Evolutionary conservation across 2,113 vertebrate genomes (phyloP), one percentile per base, ranked within the genome.

Genomic region (Nesoenas mayeri): DNA sequence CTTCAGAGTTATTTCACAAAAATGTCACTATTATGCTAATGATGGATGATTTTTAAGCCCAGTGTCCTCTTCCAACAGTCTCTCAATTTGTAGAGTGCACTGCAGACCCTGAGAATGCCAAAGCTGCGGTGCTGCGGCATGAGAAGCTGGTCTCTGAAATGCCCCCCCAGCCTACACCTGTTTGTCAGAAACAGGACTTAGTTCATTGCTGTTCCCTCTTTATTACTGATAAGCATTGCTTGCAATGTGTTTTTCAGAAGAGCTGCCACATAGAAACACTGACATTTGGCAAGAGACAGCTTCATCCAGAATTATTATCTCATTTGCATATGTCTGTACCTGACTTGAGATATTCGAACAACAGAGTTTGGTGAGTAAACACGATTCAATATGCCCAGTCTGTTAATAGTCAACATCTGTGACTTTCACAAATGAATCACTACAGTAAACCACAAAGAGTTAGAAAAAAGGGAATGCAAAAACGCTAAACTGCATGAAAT

Each of bases 231-330:
- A 75, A 93, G 67, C n/a, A 58, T 83, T 62, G 38, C 57, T 40
- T 72, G 66, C 25, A 82, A 19, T 73, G 20, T 36, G 28, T 31
- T 74, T 87, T 82, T 79, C 74, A 86, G 58, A 82, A 47, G 34
- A 91, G 64, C 40, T 80, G 57, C 74, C 79, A 79, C 32, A 90
- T 0, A 94, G 79, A 92, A 95, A 79, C 44, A 79, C 32, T 66
- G 66, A 77, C 74, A 82, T 77, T 95, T 70, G 44, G 71, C 79
- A 96, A 77, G 32, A 85, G 84, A 91, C 91, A 91, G 79, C 51
- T 86, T 93, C 57, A 75, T n/a, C 34, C 75, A 48, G 80, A 85
- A 74, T 67, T 44, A 85, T 8, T 12, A 88, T 71, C 61, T 94
- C 48, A 85, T 91, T 94, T 91, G 61, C 73, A 53, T 86, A 66